Base-by-base conservation (phyloP, 2,888 invertebrate genomes). In the Philhelius pedissequus region DNA sequence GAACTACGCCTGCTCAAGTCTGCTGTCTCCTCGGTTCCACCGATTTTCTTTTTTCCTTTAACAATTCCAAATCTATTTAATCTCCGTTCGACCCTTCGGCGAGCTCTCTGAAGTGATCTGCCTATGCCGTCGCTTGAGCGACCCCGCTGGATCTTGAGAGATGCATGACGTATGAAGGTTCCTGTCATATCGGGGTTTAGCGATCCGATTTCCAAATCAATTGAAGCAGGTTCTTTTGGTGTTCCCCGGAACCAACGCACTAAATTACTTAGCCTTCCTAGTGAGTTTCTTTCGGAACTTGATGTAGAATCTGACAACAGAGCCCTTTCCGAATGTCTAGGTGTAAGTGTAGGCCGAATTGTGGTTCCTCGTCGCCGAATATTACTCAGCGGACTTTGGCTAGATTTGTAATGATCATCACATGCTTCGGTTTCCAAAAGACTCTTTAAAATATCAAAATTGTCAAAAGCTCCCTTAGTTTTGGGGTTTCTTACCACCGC, bases 31-130 rank as follows among this genome's bases (percentile, higher is more conserved):
- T 98, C 97, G 86, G 95, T 94, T 89, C 97, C 97, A 22, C 96
- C 96, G 90, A 96, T 95, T 91, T 97, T 96, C 90, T 96, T 97
- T 90, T 97, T 98, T 90, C 96, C 96, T 90, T 97, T 97, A 9
- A 95, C 93, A 66, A 97, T 93, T 8, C 96, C 96, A 87, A 97
- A 95, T 90, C 96, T 95, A 89, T 94, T 97, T 75, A 98, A 93
- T 87, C 98, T 95, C 89, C 97, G 96, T 92, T 98, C 98, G 88
- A 98, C 96, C 88, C 97, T 93, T 87, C 97, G 95, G 89, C 96
- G 95, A 1, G 97, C 97, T 89, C 96, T 96, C 90, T 95, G 94
- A 35, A 96, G 92, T 45, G 95, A 95, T 87, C 94, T 93, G 15
- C 94, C 93, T 22, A 95, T 94, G 45, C 91, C 91, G 79, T 92